phyloP scores from a whole-genome alignment of 2,888 invertebrate genomes.

The Nyleta sp. region DNA sequence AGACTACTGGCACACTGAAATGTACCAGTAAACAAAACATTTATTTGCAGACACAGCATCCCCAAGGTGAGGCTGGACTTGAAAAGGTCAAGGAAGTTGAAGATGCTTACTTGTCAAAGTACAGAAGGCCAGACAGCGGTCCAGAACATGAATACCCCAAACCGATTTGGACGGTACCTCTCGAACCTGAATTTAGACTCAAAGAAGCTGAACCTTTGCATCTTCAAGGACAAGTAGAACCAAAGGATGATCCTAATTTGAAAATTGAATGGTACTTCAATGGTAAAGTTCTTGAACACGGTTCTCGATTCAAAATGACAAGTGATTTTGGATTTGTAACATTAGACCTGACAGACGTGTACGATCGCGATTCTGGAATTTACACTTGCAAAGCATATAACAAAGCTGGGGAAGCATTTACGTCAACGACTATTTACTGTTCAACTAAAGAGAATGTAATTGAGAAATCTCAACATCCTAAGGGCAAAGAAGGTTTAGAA shows the following conservation, averaged over 20 bases:
- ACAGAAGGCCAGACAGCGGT: constrained; percentile 87
- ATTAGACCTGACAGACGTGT: constrained; percentile 95
- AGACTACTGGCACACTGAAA: constrained; percentile 94
- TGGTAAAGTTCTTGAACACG: constrained; percentile 93
- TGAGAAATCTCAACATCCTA: constrained; percentile 96
- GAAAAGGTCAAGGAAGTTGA: constrained; percentile 96
- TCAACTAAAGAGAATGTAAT: constrained; percentile 92
- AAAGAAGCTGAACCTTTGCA: constrained; percentile 93
- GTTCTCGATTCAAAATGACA: constrained; percentile 94
- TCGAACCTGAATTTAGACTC: constrained; percentile 91
- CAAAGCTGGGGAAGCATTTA: constrained; percentile 94
- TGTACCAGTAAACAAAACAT: constrained; percentile 92
- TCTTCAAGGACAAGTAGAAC: constrained; percentile 97
- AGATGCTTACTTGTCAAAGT: constrained; percentile 89
- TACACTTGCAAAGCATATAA: constrained; percentile 96
- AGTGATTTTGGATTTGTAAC: constrained; percentile 99
- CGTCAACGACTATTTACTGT: constrained; percentile 94
- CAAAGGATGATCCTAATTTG: constrained; percentile 95
- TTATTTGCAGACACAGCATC: constrained; percentile 96
- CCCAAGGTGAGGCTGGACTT: constrained; percentile 95
- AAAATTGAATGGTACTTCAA: constrained; percentile 98
- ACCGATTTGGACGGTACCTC: constrained; percentile 93
- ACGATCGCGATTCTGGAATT: constrained; percentile 96
- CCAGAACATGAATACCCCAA: constrained; percentile 92
- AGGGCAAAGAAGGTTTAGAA: constrained; percentile 96